These are phyloP conservation scores for Drosophila arawakana DNA, from an alignment of 1,140 invertebrate species.

Conservation along the genomic window DNA sequence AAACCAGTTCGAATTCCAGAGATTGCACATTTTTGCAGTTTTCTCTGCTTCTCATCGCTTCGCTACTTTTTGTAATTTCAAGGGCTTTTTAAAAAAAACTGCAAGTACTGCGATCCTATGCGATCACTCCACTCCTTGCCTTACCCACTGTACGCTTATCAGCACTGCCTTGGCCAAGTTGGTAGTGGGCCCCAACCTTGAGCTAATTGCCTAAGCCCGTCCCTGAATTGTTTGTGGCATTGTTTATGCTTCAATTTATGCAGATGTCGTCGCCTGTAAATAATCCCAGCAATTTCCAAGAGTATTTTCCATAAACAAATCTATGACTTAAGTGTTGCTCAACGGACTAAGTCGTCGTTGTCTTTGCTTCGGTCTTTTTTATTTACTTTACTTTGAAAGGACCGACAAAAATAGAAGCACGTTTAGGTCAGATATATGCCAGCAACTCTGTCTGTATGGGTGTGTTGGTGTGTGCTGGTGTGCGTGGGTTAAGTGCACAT, in stretches of 20 bases:
- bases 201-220: constrained; percentile 18
- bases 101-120: neutral
- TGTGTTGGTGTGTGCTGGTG: neutral
- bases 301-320: constrained; percentile 30
- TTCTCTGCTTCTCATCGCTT: neutral
- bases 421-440: constrained; percentile 4
- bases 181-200: constrained; percentile 26
- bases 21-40: constrained; percentile 9
- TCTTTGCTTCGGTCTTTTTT: constrained; percentile 12
- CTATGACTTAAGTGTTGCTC: constrained; percentile 37
- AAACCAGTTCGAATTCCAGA: constrained; percentile 36
- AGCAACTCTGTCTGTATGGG: neutral
- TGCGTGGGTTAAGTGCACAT: constrained; percentile 29
- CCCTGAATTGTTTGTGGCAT: neutral
- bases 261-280: constrained; percentile 31
- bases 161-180: constrained; percentile 34
- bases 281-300: constrained; percentile 29
- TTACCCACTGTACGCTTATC: constrained; percentile 2
- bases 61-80: constrained; percentile 6
- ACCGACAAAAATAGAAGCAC: constrained; percentile 34
- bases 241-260: constrained; percentile 33
- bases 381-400: constrained; percentile 17
- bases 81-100: constrained; percentile 14
- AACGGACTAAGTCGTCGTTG: constrained; percentile 20
- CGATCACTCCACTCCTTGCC: neutral